phyloP scores from a whole-genome alignment of 2,113 vertebrate species.

The Siniperca knerii region DNA sequence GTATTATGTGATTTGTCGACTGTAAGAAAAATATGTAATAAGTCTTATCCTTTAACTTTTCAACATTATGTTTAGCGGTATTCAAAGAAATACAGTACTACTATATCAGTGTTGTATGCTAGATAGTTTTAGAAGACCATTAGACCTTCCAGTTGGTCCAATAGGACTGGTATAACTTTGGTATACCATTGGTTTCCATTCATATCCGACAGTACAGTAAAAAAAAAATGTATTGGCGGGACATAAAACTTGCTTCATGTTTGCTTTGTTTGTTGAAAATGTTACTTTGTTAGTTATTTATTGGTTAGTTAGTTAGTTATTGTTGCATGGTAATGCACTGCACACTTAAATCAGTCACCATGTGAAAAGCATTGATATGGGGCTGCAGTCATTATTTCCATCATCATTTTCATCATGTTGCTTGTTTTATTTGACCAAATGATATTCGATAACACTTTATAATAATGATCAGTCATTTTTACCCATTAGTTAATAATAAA shows the following conservation, averaged over 20 bases:
- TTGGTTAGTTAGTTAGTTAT: background rate
- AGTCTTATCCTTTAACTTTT: background rate
- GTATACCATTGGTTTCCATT: background rate
- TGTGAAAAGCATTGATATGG: no score
- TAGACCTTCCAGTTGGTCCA: no score
- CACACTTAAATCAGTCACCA: background rate
- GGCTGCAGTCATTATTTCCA: no score
- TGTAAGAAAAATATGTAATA: background rate
- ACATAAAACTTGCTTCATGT: background rate
- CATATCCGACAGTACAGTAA: background rate
- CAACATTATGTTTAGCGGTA: background rate
- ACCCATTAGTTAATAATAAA: no score
- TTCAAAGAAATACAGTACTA: background rate
- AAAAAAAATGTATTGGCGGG: background rate
- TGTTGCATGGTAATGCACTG: background rate
- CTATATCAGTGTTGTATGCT: background rate
- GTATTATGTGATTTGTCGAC: background rate
- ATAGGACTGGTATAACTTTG: no score
- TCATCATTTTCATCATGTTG: no score
- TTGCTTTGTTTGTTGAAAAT: background rate
- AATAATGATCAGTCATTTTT: no score
- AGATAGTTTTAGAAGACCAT: background rate
- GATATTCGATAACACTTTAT: no score
- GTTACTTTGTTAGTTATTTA: no score
- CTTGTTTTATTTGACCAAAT: no score